Evolutionary conservation across 37 sponge, comb jelly and placozoan genomes (phyloP), one percentile per base, ranked within the genome.

Genomic region (Chondrosia reniformis): DNA sequence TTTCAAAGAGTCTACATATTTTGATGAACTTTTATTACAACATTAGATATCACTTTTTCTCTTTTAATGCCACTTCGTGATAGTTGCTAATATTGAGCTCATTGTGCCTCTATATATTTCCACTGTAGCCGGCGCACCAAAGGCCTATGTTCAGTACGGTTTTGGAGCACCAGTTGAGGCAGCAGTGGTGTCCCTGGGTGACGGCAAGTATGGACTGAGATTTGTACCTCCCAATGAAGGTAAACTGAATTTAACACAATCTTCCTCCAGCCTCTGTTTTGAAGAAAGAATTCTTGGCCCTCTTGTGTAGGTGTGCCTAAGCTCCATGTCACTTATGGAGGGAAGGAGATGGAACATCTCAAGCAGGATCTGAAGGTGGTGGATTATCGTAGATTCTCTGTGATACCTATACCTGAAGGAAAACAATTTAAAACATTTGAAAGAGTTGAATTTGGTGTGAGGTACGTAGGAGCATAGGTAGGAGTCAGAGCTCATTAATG

Each of bases 201-300:
- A 82, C 63, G 74, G 73, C 8, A 82, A 57, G 32, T 83, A 77
- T 46, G 54, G 54, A 8, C 64, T 92, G 3, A 4, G 56, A 27
- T 88, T 84, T 34, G 78, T 65, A 1, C 85, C 89, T 6, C 44
- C 71, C 28, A 78, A 45, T 27, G 66, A 67, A 27, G 93, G 93
- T 17, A 38, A 25, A 10, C 15, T 49, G 52, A 19, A 10, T 49
- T 10, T 49, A 49, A 10, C 15, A 15, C 58, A 8, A 24, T 28
- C 58, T 28, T 6, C 3, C n/a, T n/a, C n/a, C n/a, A n/a, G n/a
- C n/a, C n/a, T n/a, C n/a, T n/a, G n/a, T n/a, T n/a, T n/a, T n/a
- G n/a, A n/a, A n/a, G n/a, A n/a, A n/a, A n/a, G n/a, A n/a, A n/a
- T n/a, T n/a, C n/a, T n/a, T n/a, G n/a, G n/a, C n/a, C n/a, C n/a